Conservation (phyloP, 2,888 invertebrate species). For the Drosophila hamatofila region DNA sequence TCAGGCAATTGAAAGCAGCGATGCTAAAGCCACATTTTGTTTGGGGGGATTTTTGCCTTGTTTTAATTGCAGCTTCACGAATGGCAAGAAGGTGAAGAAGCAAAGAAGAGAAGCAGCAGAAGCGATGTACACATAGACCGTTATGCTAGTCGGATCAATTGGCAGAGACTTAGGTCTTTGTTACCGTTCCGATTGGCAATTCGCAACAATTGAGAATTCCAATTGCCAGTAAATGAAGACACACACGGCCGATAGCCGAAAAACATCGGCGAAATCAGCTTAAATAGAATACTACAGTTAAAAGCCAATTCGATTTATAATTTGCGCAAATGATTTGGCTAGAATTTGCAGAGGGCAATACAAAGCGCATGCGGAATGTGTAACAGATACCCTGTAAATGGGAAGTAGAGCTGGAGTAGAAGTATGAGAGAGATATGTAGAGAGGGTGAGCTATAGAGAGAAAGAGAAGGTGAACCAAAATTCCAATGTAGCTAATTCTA, state of each 20-base stretch:
- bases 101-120: not conserved
- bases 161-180: constrained; percentile 30
- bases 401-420: too few species aligned
- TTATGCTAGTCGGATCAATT: constrained; percentile 39
- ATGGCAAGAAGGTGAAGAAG: not conserved
- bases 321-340: constrained; percentile 22
- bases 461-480: not conserved
- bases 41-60: constrained; percentile 17
- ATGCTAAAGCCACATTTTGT: constrained; percentile 27
- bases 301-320: constrained; percentile 42
- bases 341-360: not conserved
- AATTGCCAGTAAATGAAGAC: constrained; percentile 31
- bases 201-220: constrained; percentile 49
- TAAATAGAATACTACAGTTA: constrained; percentile 43
- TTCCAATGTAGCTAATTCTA: too few species aligned
- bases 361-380: too few species aligned
- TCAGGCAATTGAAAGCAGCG: constrained; percentile 18
- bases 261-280: constrained; percentile 40
- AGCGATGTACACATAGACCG: constrained; percentile 26
- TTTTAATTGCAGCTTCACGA: constrained; percentile 42
- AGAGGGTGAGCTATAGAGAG: not conserved
- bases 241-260: constrained; percentile 1
- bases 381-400: constrained; percentile 3
- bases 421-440: not conserved
- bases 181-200: constrained; percentile 60